Base-by-base conservation (phyloP, 2,113 vertebrate genomes). In the Struthidea cinerea region DNA sequence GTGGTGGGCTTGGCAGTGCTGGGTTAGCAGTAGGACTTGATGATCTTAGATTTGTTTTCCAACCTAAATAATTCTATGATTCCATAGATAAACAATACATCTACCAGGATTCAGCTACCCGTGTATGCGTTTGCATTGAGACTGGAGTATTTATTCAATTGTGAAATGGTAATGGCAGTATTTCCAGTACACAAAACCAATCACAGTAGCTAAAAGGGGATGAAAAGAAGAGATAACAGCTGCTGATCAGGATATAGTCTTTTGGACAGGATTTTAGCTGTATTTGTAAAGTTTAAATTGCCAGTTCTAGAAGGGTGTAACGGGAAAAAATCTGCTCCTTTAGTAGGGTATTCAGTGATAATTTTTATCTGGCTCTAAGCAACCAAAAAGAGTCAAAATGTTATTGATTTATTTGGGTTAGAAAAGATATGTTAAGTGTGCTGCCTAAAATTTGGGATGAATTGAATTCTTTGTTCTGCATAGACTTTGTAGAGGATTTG, bases 21-120 rank as follows among this genome's bases (percentile, higher is more conserved):
- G 30, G 9, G 7, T 47, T 75, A 83, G 5, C 0, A 0, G 28
- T 61, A 49, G 41, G 26, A 42, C 32, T 19, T 9, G 17, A 41
- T 41, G 41, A 19, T 21, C 24, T 53, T 26, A 32, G 17, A 23
- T 49, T 47, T 41, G 7, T 55, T 46, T 76, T 55, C 41, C 15
- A 33, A 11, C 4, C 14, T 32, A 35, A 61, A 42, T 16, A 16
- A 8, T 42, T 42, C 41, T 49, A 32, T 41, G 55, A 32, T 47
- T 61, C 41, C 47, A 24, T 14, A 5, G 12, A 60, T 68, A 69
- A 95, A 28, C 18, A 53, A 18, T 61, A 46, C 7, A 20, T 76
- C 32, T 94, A 30, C 12, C 26, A 46, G 37, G 39, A 44, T 74
- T 49, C 42, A 74, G 19, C 6, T 59, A 56, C 16, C 13, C 7